These are phyloP conservation scores for Rana temporaria DNA, from an alignment of 2,113 vertebrate species.

Conservation along the genomic window DNA sequence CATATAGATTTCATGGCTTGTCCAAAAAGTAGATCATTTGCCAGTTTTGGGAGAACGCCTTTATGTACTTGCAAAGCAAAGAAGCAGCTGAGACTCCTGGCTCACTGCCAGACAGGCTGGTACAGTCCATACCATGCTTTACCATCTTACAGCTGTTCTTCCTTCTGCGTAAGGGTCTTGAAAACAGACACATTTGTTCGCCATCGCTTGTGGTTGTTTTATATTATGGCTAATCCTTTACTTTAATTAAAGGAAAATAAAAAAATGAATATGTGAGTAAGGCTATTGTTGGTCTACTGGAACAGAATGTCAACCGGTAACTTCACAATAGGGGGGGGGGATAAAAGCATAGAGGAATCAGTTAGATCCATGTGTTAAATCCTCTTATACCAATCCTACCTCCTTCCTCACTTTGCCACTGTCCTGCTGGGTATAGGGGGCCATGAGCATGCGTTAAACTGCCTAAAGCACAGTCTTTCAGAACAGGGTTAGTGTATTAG, in stretches of 20 bases:
- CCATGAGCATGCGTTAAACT: conserved; percentile 24
- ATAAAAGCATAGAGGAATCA: conserved; percentile 42
- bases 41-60: neutral
- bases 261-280: conserved; percentile 45
- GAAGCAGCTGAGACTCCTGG: neutral
- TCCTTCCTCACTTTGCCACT: conserved; percentile 46
- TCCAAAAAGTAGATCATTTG: neutral
- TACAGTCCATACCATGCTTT: neutral
- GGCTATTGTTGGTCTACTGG: conserved; percentile 36
- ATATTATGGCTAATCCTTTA: conserved; percentile 45
- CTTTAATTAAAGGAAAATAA: conserved; percentile 56
- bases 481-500: conserved; percentile 14
- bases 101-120: neutral
- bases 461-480: conserved; percentile 20
- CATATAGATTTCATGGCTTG: neutral
- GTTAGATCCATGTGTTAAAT: conserved; percentile 53
- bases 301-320: conserved; percentile 55
- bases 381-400: conserved; percentile 53
- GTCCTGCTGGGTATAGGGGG: conserved; percentile 27
- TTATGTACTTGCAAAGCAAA: neutral
- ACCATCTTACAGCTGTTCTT: neutral
- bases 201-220: conserved; percentile 24
- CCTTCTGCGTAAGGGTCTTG: neutral
- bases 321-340: conserved; percentile 48
- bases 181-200: conserved; percentile 5